These are phyloP conservation scores for Archaeoteleia sp. DNA, from an alignment of 2,888 invertebrate genomes.

Conservation along the genomic window DNA sequence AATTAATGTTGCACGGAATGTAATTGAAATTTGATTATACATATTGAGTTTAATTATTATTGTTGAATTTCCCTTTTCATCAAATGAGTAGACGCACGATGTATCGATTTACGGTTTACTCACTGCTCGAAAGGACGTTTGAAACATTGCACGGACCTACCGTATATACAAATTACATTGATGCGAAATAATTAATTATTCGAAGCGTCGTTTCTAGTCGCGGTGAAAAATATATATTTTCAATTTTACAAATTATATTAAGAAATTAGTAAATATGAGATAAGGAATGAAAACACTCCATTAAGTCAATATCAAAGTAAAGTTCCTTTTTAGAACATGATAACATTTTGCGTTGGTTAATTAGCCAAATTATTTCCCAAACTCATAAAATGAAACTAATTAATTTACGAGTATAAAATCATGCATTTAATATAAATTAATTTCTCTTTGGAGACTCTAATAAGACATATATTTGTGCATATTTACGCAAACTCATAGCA, in stretches of 20 bases:
- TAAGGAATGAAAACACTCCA: too few relatives aligned
- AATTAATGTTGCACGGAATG: conserved; percentile 20
- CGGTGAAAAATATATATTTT: background rate
- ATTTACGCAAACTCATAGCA: too few relatives aligned
- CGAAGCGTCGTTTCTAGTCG: too few relatives aligned
- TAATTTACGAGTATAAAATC: too few relatives aligned
- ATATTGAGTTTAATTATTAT: conserved; percentile 35
- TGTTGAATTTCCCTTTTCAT: conserved; percentile 25
- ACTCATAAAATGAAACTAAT: too few relatives aligned
- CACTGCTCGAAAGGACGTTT: conserved; percentile 2
- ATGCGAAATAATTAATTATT: too few relatives aligned
- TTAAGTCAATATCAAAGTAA: background rate
- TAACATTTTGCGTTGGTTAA: background rate
- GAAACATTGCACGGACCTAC: conserved; percentile 7
- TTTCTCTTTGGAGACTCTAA: too few relatives aligned
- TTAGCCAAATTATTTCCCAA: background rate
- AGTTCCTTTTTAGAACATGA: too few relatives aligned
- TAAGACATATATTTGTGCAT: too few relatives aligned
- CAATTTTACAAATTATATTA: conserved; percentile 1
- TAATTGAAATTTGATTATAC: too few relatives aligned
- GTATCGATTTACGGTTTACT: conserved; percentile 26
- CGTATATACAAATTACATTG: conserved; percentile 27
- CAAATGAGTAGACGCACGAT: conserved; percentile 5
- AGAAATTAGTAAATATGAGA: too few relatives aligned
- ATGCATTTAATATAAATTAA: too few relatives aligned